Conservation (phyloP, 1,140 invertebrate species). For the Pachyrhynchus sulphureomaculatus region DNA sequence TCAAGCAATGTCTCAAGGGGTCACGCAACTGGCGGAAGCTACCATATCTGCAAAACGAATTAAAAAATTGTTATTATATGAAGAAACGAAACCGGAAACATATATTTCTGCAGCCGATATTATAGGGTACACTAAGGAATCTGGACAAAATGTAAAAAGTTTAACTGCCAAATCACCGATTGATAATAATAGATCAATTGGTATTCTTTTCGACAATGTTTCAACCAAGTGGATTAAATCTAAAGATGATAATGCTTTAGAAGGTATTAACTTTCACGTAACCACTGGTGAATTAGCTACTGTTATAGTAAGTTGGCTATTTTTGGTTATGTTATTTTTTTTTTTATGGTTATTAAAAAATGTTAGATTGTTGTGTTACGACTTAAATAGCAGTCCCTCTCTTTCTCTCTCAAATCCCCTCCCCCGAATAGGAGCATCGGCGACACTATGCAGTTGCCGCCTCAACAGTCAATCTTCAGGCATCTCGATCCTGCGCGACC, state of each 20-base stretch:
- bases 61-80: constrained; percentile 68
- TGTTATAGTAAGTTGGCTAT: constrained; percentile 69
- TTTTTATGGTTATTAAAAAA: constrained; percentile 58
- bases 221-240: constrained; percentile 62
- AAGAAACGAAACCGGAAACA: constrained; percentile 54
- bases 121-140: not conserved
- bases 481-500: too few relatives aligned
- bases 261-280: constrained; percentile 56
- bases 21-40: constrained; percentile 62
- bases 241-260: constrained; percentile 58
- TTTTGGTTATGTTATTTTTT: constrained; percentile 81
- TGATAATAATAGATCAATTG: constrained; percentile 33
- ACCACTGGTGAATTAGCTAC: constrained; percentile 60
- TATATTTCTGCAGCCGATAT: too few relatives aligned
- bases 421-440: too few relatives aligned
- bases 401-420: too few relatives aligned
- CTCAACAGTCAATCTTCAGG: too few relatives aligned
- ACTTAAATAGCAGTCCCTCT: too few relatives aligned
- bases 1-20: constrained; percentile 68
- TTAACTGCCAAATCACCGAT: not conserved
- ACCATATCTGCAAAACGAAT: constrained; percentile 67
- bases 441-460: too few relatives aligned
- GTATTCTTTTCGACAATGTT: constrained; percentile 56
- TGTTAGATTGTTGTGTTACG: constrained; percentile 57
- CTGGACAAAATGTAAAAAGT: not conserved